phyloP scores from a whole-genome alignment of 2,888 invertebrate genomes.

The Dolomedes plantarius region DNA sequence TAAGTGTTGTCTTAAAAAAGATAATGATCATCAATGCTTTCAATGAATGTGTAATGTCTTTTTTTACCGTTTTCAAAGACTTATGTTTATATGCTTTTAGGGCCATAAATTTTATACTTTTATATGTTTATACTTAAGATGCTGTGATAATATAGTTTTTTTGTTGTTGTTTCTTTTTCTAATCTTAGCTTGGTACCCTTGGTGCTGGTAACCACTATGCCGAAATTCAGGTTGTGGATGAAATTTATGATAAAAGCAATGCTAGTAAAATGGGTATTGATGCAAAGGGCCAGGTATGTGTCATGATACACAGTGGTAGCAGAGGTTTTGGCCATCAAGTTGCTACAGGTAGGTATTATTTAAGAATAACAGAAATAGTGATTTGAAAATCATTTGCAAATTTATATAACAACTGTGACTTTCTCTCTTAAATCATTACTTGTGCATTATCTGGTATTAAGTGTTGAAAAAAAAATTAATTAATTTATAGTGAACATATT shows the following conservation, averaged over 20 bases:
- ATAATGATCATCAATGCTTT: too few species aligned
- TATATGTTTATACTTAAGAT: not conserved
- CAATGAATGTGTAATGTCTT: too few species aligned
- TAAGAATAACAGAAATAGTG: too few species aligned
- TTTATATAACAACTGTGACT: too few species aligned
- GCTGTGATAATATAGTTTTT: not conserved
- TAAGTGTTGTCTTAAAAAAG: too few species aligned
- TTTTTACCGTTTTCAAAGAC: too few species aligned
- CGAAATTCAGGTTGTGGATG: conserved; percentile 99
- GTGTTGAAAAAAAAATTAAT: too few species aligned
- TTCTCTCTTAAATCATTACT: too few species aligned
- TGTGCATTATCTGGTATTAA: too few species aligned
- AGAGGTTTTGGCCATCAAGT: conserved; percentile 99
- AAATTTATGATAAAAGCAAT: conserved; percentile 97
- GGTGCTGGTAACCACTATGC: conserved; percentile 99
- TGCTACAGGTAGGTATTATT: conserved; percentile 79
- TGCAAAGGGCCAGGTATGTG: conserved; percentile 92
- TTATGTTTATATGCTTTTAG: too few species aligned
- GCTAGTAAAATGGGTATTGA: conserved; percentile 99
- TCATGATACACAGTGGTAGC: conserved; percentile 99
- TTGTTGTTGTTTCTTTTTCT: conserved; percentile 72
- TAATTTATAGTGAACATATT: too few species aligned
- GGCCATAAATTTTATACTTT: not conserved
- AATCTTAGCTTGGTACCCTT: conserved; percentile 91
- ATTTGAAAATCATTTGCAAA: too few species aligned